Base-by-base conservation (phyloP, 2,113 vertebrate species). In the Caranx melampygus region DNA sequence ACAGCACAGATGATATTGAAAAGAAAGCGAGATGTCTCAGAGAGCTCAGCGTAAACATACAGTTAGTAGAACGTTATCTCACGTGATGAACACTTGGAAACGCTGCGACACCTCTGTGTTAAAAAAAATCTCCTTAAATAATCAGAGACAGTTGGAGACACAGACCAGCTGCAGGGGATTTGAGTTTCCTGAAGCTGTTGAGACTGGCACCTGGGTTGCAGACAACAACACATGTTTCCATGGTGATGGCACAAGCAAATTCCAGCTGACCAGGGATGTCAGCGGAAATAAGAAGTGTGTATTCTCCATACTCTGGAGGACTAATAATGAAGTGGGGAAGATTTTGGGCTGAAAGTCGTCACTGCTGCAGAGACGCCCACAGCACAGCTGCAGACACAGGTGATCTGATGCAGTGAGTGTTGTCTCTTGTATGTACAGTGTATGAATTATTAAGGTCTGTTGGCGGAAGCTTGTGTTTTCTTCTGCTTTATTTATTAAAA, bases 161-260 rank as follows among this genome's bases (percentile, higher is more conserved):
- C 16, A 18, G 18, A 18, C 9, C 49, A 51, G 3, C 49, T 20
- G 49, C 18, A 51, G 1, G 20, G 49, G 18, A 51, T 42, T 42
- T 42, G 49, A 51, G 3, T n/a, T 51, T 51, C 2, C 49, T 45
- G 45, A 2, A 60, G 7, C 60, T 13, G 49, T 0, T 51, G 15
- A 52, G 72, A 9, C 20, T 40, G 47, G 12, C 44, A 33, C 45
- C 55, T n/a, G 11, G 26, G 68, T 37, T 1, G 6, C 40, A 9
- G 11, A 45, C 59, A 54, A 21, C 26, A 26, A 26, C 26, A 26
- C 52, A 5, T 12, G 69, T 79, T 64, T 65, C 61, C 68, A 79
- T 42, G 42, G 61, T 3, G 61, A 72, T 16, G 77, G 18, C 49
- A 52, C 49, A 52, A 52, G 20, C 49, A 52, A 18, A 16, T 52